Evolutionary conservation across 2,113 vertebrate species (phyloP).

Genomic region (Acrocephalus kingi): DNA sequence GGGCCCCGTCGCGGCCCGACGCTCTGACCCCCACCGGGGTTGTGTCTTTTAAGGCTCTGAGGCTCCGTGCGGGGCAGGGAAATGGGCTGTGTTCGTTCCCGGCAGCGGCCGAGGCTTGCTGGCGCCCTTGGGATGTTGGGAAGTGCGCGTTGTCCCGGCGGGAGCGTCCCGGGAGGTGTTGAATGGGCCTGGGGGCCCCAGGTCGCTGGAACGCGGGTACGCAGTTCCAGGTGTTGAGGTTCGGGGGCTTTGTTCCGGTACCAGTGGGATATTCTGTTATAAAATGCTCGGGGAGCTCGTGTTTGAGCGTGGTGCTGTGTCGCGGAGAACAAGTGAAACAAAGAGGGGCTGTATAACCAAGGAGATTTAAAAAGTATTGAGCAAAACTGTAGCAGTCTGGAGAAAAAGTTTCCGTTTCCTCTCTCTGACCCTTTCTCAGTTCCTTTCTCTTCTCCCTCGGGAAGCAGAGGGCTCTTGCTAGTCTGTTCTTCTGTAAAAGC

Average conservation of each 20-base stretch:
- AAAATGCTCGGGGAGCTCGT: neutral
- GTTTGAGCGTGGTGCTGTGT: neutral
- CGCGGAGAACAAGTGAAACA: neutral
- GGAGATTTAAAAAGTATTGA: neutral
- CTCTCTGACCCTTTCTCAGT: neutral
- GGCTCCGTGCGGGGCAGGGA: neutral
- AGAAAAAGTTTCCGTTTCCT: neutral
- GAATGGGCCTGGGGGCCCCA: no score
- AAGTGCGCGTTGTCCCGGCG: rapidly evolving
- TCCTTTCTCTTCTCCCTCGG: neutral
- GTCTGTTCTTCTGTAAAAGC: neutral
- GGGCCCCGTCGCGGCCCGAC: neutral
- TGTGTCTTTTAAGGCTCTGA: neutral
- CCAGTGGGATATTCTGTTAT: no score
- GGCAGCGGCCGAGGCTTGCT: neutral
- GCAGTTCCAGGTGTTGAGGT: no score
- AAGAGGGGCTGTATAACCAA: neutral
- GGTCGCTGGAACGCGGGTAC: rapidly evolving
- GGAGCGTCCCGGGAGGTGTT: neutral
- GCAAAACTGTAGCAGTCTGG: neutral
- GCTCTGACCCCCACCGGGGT: neutral
- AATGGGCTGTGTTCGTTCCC: neutral
- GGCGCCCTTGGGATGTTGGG: neutral
- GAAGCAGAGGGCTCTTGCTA: neutral
- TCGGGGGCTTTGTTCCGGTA: rapidly evolving